Percentiles rank a stretch among this genome's conserved stretches.
These are phyloP conservation scores for Choloepus hoffmanni DNA, from an alignment of 2,113 vertebrate genomes.

Conservation along the genomic window DNA sequence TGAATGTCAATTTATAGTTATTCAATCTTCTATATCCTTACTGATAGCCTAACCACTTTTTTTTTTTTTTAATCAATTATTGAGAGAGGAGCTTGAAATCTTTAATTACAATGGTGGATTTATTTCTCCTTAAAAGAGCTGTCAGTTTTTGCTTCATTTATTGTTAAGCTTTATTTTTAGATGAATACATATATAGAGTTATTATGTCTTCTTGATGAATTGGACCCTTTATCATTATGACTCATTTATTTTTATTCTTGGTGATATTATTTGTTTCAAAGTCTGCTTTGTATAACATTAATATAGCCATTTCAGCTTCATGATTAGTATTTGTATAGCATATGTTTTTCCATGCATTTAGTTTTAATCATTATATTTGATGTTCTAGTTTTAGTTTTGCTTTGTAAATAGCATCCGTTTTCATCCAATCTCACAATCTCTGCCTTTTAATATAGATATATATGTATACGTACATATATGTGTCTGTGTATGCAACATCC, in stretches of 20 bases:
- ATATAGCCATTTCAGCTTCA: neutral
- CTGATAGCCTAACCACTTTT: neutral
- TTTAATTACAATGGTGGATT: neutral
- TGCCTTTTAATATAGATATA: too few relatives aligned
- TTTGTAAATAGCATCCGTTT: too few relatives aligned
- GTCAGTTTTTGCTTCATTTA: neutral
- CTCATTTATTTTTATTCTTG: neutral
- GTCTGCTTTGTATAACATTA: neutral
- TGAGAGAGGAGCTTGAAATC: neutral
- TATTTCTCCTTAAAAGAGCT: slow-evolving; percentile 11
- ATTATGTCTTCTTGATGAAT: neutral
- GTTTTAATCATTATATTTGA: neutral
- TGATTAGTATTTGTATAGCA: neutral
- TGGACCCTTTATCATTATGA: neutral
- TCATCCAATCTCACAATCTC: too few relatives aligned
- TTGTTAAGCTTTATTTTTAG: slow-evolving; percentile 11
- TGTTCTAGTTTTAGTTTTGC: too few relatives aligned
- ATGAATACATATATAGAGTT: neutral
- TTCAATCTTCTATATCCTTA: neutral
- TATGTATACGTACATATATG: too few relatives aligned
- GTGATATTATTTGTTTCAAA: neutral
- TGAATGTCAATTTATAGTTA: neutral
- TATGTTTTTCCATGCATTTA: neutral
- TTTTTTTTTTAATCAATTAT: neutral
- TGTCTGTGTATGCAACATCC: too few relatives aligned